These are phyloP conservation scores for Unio pictorum DNA, from an alignment of 2,888 invertebrate species.

Conservation along the genomic window DNA sequence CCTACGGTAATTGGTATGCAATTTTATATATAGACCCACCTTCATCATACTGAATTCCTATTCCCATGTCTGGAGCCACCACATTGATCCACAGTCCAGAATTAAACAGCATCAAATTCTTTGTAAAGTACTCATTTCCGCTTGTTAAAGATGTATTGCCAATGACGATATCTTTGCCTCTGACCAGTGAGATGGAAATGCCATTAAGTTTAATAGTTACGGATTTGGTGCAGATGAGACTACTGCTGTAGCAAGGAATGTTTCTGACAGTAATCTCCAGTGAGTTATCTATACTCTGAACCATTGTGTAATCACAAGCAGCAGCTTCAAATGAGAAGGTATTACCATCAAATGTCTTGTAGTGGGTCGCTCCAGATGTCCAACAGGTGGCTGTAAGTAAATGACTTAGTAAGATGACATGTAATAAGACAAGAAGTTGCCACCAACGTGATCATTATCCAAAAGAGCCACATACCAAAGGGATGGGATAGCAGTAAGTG, in stretches of 20 bases:
- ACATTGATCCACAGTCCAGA: constrained; percentile 11
- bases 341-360: constrained; percentile 86
- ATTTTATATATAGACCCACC: constrained; percentile 68
- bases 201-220: constrained; percentile 26
- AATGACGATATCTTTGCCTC: constrained; percentile 41
- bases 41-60: constrained; percentile 90
- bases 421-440: too few relatives aligned
- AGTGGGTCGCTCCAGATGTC: constrained; percentile 92
- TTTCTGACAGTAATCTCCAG: constrained; percentile 84
- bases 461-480: too few relatives aligned
- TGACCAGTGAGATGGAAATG: constrained; percentile 24
- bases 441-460: too few relatives aligned
- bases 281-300: constrained; percentile 66
- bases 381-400: constrained; percentile 75
- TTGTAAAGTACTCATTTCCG: constrained; percentile 16
- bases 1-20: too few relatives aligned
- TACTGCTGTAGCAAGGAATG: constrained; percentile 87
- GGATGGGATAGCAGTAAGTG: too few relatives aligned
- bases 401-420: too few relatives aligned
- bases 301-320: constrained; percentile 84
- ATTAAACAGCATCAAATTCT: constrained; percentile 12
- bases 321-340: constrained; percentile 87
- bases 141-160: constrained; percentile 35
- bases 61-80: constrained; percentile 73
- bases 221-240: constrained; percentile 86